Evolutionary conservation across 2,888 invertebrate genomes (phyloP).

Genomic region (Tortricodes alternella): DNA sequence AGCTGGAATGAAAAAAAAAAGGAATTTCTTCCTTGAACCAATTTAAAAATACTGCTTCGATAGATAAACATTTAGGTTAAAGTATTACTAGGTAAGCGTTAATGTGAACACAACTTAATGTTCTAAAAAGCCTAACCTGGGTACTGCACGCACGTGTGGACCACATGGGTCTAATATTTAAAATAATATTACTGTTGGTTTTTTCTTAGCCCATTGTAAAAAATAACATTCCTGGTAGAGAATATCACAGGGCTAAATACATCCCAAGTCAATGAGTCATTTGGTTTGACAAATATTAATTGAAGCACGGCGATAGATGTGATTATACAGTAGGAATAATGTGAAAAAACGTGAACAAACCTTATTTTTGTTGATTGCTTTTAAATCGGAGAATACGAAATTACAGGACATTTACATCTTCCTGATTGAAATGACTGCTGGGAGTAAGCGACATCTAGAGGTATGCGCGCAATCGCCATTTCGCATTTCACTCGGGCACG

Average conservation of each 20-base stretch:
- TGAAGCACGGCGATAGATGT: not conserved
- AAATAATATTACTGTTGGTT: not conserved
- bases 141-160: constrained; percentile 17
- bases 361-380: constrained; percentile 23
- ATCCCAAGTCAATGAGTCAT: not conserved
- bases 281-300: not conserved
- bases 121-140: constrained; percentile 1
- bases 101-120: constrained; percentile 7
- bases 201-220: constrained; percentile 13
- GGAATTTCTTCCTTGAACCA: no score
- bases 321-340: no score
- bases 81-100: not conserved
- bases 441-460: constrained; percentile 26
- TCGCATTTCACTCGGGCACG: constrained; percentile 11
- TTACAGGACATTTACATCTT: constrained; percentile 20
- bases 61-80: not conserved
- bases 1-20: no score
- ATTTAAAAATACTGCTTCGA: no score
- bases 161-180: constrained; percentile 11
- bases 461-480: not conserved
- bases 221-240: constrained; percentile 1
- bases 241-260: constrained; percentile 1
- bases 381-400: constrained; percentile 12
- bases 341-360: not conserved
- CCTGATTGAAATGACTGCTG: constrained; percentile 19